Conservation (phyloP, 2,888 invertebrate species). For the Diogma glabrata region DNA sequence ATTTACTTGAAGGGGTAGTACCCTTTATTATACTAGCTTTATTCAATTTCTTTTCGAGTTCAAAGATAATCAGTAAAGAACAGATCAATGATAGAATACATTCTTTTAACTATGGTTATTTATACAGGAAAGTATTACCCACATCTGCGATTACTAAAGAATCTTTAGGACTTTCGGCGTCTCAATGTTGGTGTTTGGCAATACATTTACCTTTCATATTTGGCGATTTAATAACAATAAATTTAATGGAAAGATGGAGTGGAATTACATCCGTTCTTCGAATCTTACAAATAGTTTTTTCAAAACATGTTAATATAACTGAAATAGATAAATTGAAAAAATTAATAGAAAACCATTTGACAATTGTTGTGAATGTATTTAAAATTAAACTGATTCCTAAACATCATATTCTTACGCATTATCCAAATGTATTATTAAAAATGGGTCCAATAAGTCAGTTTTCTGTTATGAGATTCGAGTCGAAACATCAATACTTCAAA, state of each 20-base stretch:
- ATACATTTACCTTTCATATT: neutral
- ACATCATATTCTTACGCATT: neutral
- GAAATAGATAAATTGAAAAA: neutral
- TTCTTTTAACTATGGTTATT: conserved; percentile 12
- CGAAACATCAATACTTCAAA: neutral
- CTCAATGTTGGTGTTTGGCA: neutral
- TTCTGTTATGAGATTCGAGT: neutral
- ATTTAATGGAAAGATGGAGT: neutral
- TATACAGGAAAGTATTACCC: neutral
- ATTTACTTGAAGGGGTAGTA: conserved; percentile 15
- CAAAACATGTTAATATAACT: neutral
- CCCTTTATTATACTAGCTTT: conserved; percentile 7
- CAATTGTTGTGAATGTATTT: neutral
- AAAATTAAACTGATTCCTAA: neutral
- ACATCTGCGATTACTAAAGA: neutral
- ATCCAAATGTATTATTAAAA: neutral
- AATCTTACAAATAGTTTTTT: neutral
- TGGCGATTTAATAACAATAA: neutral
- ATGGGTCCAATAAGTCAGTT: neutral
- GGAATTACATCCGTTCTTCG: neutral
- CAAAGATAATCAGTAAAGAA: neutral
- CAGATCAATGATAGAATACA: conserved; percentile 10
- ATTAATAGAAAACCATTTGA: neutral
- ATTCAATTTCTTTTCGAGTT: neutral
- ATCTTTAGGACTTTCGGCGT: neutral